Evolutionary conservation across 2,113 vertebrate species (phyloP).

Genomic region (Motacilla tschutschensis): DNA sequence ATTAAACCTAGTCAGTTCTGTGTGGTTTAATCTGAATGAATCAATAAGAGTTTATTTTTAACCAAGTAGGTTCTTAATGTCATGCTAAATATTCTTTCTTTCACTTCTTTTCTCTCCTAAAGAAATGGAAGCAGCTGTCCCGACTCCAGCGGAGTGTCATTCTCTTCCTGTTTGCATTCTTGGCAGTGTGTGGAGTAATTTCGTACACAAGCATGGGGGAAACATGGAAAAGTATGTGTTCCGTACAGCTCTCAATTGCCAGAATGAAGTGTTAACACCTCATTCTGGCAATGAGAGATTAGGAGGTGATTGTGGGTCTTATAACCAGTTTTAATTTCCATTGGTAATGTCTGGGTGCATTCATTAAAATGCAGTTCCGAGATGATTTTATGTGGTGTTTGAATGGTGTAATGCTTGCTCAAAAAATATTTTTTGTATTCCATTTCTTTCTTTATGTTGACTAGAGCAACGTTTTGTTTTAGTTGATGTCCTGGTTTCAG

Average conservation of each 20-base stretch:
- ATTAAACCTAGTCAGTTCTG: background rate
- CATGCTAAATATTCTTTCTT: background rate
- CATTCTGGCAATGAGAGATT: no score
- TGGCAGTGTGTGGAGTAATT: conserved; percentile 77
- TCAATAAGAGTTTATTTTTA: background rate
- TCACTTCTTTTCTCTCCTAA: conserved; percentile 2
- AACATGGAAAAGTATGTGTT: conserved; percentile 77
- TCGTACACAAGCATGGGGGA: conserved; percentile 72
- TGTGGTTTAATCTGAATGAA: background rate
- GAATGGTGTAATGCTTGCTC: background rate
- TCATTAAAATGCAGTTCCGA: background rate
- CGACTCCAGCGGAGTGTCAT: conserved; percentile 86
- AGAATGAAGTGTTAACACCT: background rate
- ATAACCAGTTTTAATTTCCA: background rate
- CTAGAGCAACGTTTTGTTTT: background rate
- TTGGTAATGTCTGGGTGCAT: background rate
- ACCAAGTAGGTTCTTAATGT: background rate
- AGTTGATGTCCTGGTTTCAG: background rate
- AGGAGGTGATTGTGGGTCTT: background rate
- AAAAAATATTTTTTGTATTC: background rate
- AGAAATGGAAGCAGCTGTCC: conserved; percentile 97
- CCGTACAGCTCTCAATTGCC: background rate
- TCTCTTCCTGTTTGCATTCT: conserved; percentile 78
- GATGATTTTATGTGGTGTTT: background rate
- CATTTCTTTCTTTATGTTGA: background rate